phyloP scores from a whole-genome alignment of 1,140 invertebrate genomes.

The Drosophila yakuba region DNA sequence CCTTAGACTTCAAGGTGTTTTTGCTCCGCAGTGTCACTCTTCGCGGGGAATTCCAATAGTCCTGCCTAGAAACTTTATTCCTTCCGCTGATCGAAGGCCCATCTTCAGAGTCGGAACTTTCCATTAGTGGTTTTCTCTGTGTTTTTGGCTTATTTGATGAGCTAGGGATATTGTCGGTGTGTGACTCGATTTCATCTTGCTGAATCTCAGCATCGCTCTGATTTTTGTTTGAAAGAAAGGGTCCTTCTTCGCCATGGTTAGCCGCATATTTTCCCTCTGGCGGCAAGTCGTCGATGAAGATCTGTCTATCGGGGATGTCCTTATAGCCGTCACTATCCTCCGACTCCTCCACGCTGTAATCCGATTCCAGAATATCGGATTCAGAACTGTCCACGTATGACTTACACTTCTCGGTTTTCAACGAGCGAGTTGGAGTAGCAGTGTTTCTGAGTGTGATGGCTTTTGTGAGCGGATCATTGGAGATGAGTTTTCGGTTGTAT shows the following conservation, averaged over 20 bases:
- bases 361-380: slow-evolving; percentile 18
- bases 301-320: slow-evolving; percentile 64
- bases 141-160: background rate
- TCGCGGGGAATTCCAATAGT: background rate
- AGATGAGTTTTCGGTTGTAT: slow-evolving; percentile 21
- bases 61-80: too few relatives aligned
- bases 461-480: background rate
- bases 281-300: slow-evolving; percentile 49
- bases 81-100: background rate
- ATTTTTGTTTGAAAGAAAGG: slow-evolving; percentile 4
- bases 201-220: too few relatives aligned
- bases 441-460: background rate
- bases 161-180: background rate
- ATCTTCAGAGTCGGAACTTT: background rate
- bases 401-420: background rate
- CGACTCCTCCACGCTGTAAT: slow-evolving; percentile 11
- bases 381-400: slow-evolving; percentile 6
- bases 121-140: background rate
- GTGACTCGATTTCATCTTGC: background rate
- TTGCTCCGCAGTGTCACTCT: background rate
- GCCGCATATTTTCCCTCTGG: slow-evolving; percentile 40
- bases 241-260: slow-evolving; percentile 55
- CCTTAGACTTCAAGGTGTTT: background rate
- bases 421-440: background rate
- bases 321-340: slow-evolving; percentile 45